Percentiles rank a stretch among this genome's conserved stretches.
Conservation (phyloP, 2,888 invertebrate genomes). For the Minunthozetes semirufus region DNA sequence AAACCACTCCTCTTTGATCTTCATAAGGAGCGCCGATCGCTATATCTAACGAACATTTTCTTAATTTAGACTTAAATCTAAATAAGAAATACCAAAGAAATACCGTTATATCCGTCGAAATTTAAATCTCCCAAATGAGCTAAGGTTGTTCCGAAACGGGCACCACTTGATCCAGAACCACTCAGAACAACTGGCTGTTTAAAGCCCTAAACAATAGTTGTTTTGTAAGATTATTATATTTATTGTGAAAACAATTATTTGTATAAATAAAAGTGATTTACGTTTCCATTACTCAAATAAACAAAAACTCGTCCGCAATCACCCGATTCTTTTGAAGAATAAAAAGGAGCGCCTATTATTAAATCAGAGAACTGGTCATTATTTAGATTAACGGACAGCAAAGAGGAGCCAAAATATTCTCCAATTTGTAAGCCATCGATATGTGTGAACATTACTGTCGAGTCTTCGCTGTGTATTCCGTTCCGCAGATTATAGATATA, state of each 20-base stretch:
- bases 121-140: background rate
- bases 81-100: too few relatives aligned
- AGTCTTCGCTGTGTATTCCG: too few relatives aligned
- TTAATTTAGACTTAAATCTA: too few relatives aligned
- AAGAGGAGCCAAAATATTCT: background rate
- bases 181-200: too few relatives aligned
- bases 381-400: background rate
- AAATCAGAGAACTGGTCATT: background rate
- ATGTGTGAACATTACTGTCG: too few relatives aligned
- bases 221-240: too few relatives aligned
- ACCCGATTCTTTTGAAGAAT: background rate
- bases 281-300: background rate
- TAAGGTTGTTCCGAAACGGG: too few relatives aligned
- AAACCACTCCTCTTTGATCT: background rate
- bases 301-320: slow-evolving; percentile 1
- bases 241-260: background rate
- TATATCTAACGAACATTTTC: background rate
- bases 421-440: too few relatives aligned
- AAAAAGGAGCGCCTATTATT: background rate
- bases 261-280: background rate
- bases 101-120: background rate
- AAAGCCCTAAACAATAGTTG: too few relatives aligned
- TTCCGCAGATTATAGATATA: too few relatives aligned
- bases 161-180: too few relatives aligned
- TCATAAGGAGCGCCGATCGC: background rate